Evolutionary conservation across 2,888 invertebrate species (phyloP).

Genomic region (Pasiphila rectangulata): DNA sequence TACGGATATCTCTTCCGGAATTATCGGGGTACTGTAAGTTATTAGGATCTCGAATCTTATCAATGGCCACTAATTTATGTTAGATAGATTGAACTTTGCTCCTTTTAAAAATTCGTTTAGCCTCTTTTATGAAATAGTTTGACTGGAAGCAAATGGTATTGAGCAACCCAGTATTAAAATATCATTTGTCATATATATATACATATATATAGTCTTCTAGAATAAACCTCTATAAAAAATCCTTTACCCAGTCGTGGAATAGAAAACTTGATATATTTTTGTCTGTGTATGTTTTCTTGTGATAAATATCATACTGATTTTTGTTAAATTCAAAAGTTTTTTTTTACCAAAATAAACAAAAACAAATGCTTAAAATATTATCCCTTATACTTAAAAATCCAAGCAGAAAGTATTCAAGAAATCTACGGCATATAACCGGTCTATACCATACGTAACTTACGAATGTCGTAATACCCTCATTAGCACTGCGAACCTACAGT

Average conservation of each 20-base stretch:
- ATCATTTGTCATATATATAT: too few species aligned
- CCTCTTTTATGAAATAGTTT: conserved; percentile 9
- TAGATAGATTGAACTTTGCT: conserved; percentile 9
- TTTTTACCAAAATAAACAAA: too few species aligned
- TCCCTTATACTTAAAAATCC: conserved; percentile 16
- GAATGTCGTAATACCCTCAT: conserved; percentile 36
- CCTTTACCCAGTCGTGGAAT: too few species aligned
- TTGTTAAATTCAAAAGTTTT: too few species aligned
- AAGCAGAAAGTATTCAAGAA: conserved; percentile 30
- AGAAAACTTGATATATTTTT: too few species aligned
- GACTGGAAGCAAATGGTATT: neutral
- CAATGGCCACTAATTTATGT: conserved; percentile 18
- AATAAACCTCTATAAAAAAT: too few species aligned
- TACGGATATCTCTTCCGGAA: conserved; percentile 12
- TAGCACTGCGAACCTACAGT: conserved; percentile 28
- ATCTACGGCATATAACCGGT: conserved; percentile 33
- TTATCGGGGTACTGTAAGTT: conserved; percentile 21
- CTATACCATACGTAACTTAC: conserved; percentile 32
- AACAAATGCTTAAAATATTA: neutral
- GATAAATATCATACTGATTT: too few species aligned
- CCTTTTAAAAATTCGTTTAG: conserved; percentile 9
- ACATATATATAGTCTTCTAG: too few species aligned
- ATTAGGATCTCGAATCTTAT: conserved; percentile 19
- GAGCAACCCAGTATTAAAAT: neutral
- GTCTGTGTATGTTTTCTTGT: too few species aligned